Base-by-base conservation (phyloP, 2,888 invertebrate species). In the Ryuthela nishihirai region DNA sequence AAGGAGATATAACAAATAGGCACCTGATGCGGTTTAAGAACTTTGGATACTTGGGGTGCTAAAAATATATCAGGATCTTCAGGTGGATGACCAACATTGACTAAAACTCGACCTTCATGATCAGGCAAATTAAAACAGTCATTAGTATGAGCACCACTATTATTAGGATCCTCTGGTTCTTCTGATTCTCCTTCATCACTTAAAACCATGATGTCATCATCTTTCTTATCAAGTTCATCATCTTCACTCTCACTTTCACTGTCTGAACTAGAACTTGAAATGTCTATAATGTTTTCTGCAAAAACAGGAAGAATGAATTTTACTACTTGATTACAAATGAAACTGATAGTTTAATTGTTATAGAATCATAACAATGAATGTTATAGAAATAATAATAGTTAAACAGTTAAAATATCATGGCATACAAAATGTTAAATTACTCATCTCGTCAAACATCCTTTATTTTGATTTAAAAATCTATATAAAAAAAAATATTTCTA, bases 11-110 rank as follows among this genome's bases (percentile, higher is more conserved):
- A n/a, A n/a, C n/a, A n/a, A n/a, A n/a, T n/a, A n/a, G n/a, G 59
- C 59, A 87, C 87, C 81, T 97, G 97, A 81, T 97, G 97, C 2
- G 95, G 94, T 77, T 97, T 97, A 54, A 97, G 92, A 47, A 88
- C 82, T 66, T 87, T 81, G 0, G 92, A 87, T 44, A 97, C 87
- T 60, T 78, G 94, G 0, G 92, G 89, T 0, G 94, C 89, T 53
- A 97, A 78, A 74, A 87, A 97, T 65, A 97, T 85, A 70, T 94
- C 94, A 15, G 86, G 84, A 72, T 97, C 97, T 48, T 83, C 85
- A 54, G 88, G 85, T 0, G 91, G 87, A 75, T 95, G 95, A 6
- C 92, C 94, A 21, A 95, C 85, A 74, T 97, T 97, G 45, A 97
- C 87, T 62, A 92, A 79, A 12, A 97, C 94, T 20, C 92, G 80